Base-by-base conservation (phyloP, 2,113 vertebrate genomes). In the Xenopus borealis region DNA sequence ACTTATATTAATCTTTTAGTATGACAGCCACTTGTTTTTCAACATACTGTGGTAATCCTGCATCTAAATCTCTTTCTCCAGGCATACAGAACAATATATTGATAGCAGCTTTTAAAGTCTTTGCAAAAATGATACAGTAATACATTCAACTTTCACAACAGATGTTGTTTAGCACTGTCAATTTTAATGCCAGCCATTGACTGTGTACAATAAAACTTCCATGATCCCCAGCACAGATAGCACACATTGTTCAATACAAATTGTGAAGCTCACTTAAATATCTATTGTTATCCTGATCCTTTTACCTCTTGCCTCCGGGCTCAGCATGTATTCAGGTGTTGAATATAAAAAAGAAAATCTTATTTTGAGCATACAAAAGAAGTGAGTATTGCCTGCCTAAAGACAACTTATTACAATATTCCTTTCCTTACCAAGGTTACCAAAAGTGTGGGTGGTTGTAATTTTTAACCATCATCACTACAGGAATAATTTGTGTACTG, bases 161-260 rank as follows among this genome's bases (percentile, higher is more conserved):
- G 69, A 71, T 69, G 67, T 69, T 69, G 53, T 23, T 69, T 40
- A 13, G 52, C 12, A 33, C 16, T 40, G 52, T 12, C n/a, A 45
- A 46, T 61, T 19, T 45, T 46, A 61, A 71, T 71, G 27, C 11
- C n/a, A 40, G 16, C 67, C 18, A 61, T 61, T 18, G 69, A 45
- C 30, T 45, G 33, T 45, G 23, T 12, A 69, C 14, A 33, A 23
- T 55, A 69, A 69, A 11, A 67, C 23, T 46, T 59, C n/a, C n/a
- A 27, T 57, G 67, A 69, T 69, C 53, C 50, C 40, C n/a, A 45
- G 3, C 69, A 23, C 23, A 59, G 57, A 44, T 44, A 23, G 19
- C 9, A 23, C 14, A 9, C 58, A 61, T 23, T 61, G 58, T 23
- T 23, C 58, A 61, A 61, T 61, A 20, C 20, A 23, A 61, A 23